Evolutionary conservation across 2,113 vertebrate genomes (phyloP), one percentile per base, ranked within the genome.

Genomic region (Pluvialis apricaria): DNA sequence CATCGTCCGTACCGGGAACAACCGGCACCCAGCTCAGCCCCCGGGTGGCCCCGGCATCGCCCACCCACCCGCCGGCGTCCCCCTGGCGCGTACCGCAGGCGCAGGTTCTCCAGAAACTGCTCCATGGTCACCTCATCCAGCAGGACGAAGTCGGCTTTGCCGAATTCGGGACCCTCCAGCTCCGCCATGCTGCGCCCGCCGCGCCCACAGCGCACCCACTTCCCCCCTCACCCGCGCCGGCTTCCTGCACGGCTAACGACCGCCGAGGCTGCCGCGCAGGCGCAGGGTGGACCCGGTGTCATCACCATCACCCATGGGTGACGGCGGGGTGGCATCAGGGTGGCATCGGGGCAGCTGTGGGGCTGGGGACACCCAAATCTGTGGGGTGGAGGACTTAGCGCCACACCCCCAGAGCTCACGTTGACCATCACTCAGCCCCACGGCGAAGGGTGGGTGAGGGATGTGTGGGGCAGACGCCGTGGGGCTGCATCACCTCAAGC

Each of bases 81-180:
- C 58, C 24, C n/a, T 3, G 6, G 38, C 57, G 47, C 68, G 12
- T 98, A 99, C 99, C 99, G 99, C 93, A 99, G 85, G 94, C 98
- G 99, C 88, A 99, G 96, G 92, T 99, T 99, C 42, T 98, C 98
- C 98, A 99, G 98, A 89, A 99, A 99, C 94, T 99, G 98, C 78
- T 99, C 99, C 98, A 99, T 99, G 51, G 97, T 99, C 94, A 99
- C 98, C 72, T 99, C 98, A 42, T 99, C 99, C 97, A 99, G 96
- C 21, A 99, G 98, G 32, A 99, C 99, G 17, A 99, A 99, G 97
- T 99, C 99, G 0, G 99, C 98, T 94, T 99, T 99, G 60, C 99
- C 99, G 10, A 98, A 99, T 96, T 99, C 98, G 13, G 99, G 87
- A 25, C 98, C 98, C 83, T 99, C 99, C 76, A 99, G 98, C 88